These are phyloP conservation scores for Sardina pilchardus DNA, from an alignment of 2,113 vertebrate species.

Conservation along the genomic window DNA sequence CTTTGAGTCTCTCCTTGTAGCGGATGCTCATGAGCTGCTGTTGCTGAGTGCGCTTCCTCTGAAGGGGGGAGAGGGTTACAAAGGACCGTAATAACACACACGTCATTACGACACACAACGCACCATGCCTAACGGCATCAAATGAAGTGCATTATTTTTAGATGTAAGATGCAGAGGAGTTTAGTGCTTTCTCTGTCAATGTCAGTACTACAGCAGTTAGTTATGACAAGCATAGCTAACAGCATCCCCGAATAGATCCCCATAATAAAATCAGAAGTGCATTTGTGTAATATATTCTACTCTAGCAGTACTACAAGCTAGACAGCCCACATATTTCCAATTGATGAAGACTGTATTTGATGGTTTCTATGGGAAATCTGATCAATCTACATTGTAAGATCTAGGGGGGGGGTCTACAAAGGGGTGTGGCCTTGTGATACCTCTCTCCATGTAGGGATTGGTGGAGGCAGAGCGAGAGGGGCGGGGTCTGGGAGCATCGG, in stretches of 20 bases:
- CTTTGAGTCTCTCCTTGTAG: constrained; percentile 65
- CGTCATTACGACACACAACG: neutral
- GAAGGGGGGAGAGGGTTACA: neutral
- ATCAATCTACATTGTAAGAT: too few relatives aligned
- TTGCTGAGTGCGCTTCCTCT: constrained; percentile 64
- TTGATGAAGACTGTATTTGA: too few relatives aligned
- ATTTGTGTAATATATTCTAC: neutral
- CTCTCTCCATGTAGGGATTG: constrained; percentile 83
- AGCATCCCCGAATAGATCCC: neutral
- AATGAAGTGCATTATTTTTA: neutral
- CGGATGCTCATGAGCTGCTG: constrained; percentile 69
- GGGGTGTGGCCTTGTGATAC: constrained; percentile 64
- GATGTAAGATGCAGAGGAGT: too few relatives aligned
- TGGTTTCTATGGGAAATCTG: too few relatives aligned
- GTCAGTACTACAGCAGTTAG: neutral
- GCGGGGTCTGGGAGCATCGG: constrained; percentile 60
- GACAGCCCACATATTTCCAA: too few relatives aligned
- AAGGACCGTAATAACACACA: neutral
- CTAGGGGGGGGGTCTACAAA: neutral
- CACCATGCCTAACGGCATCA: too few relatives aligned
- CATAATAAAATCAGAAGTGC: too few relatives aligned
- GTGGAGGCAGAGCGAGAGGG: constrained; percentile 66
- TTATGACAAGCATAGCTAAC: neutral
- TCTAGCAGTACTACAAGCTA: neutral
- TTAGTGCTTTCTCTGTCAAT: neutral